phyloP scores from a whole-genome alignment of 1,140 invertebrate species.

The Aphelinus certus region DNA sequence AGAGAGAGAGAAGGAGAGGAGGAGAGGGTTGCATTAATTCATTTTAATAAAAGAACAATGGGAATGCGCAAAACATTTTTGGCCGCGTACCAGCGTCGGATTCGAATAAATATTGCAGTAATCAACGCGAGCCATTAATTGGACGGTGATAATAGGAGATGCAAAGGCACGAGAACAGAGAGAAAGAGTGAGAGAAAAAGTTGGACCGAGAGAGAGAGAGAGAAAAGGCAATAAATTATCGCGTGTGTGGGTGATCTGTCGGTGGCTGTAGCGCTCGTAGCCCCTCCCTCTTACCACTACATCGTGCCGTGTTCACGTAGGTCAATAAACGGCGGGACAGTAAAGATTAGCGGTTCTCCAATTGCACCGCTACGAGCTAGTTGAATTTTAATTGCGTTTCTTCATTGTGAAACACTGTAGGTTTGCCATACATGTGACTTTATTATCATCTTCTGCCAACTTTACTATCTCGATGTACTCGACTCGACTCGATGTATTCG shows the following conservation, averaged over 20 bases:
- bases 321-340: conserved; percentile 15
- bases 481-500: no score
- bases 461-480: no score
- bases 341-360: conserved; percentile 25
- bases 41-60: conserved; percentile 31
- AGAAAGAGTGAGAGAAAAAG: not conserved
- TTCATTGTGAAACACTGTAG: not conserved
- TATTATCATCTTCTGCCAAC: no score
- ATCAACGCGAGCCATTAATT: conserved; percentile 30
- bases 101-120: conserved; percentile 34
- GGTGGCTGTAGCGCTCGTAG: conserved; percentile 3
- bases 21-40: not conserved
- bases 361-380: not conserved
- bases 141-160: conserved; percentile 25
- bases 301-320: not conserved
- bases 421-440: no score
- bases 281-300: not conserved
- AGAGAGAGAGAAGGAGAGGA: not conserved
- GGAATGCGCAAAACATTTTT: conserved; percentile 15
- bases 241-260: conserved; percentile 16
- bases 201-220: not conserved
- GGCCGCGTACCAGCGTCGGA: not conserved
- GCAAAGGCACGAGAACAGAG: not conserved
- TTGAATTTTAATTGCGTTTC: not conserved
- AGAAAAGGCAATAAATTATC: conserved; percentile 32